Conservation (phyloP, 1,140 invertebrate genomes). For the Drosophila bocki region DNA sequence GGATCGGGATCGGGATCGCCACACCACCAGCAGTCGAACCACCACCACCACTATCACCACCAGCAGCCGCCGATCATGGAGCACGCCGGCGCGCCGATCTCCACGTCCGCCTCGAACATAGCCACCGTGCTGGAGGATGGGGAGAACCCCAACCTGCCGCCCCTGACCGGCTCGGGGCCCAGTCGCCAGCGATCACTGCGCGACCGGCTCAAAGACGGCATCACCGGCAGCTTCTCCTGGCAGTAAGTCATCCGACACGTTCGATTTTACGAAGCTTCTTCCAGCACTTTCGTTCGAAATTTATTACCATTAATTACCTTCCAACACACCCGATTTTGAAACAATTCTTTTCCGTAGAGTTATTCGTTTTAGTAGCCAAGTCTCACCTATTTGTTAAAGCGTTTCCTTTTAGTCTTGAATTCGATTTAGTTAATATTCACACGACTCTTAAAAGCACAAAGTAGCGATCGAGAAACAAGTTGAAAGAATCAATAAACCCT, state of each 20-base stretch:
- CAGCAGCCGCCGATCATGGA: conserved; percentile 79
- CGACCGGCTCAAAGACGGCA: conserved; percentile 90
- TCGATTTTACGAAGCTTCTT: conserved; percentile 52
- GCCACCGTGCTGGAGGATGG: conserved; percentile 77
- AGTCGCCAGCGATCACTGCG: conserved; percentile 89
- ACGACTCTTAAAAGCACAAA: conserved; percentile 32
- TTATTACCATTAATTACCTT: conserved; percentile 22
- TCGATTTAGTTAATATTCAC: conserved; percentile 38
- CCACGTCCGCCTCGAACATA: conserved; percentile 79
- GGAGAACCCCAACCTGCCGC: conserved; percentile 74
- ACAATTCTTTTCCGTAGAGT: conserved; percentile 25
- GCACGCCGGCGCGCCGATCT: conserved; percentile 74
- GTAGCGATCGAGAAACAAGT: conserved; percentile 11
- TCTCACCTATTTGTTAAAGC: conserved; percentile 24
- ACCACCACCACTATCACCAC: conserved; percentile 58
- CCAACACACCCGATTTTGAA: conserved; percentile 10
- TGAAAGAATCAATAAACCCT: not conserved
- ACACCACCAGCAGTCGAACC: conserved; percentile 62
- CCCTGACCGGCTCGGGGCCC: conserved; percentile 87
- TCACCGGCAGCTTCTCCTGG: conserved; percentile 91
- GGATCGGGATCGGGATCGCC: conserved; percentile 61
- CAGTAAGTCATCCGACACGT: conserved; percentile 88
- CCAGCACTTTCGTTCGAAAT: conserved; percentile 39
- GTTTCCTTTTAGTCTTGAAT: conserved; percentile 32
- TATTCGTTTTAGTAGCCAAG: conserved; percentile 46